Conservation (phyloP, 2,888 invertebrate species). For the Pachycephus smyrnensis region DNA sequence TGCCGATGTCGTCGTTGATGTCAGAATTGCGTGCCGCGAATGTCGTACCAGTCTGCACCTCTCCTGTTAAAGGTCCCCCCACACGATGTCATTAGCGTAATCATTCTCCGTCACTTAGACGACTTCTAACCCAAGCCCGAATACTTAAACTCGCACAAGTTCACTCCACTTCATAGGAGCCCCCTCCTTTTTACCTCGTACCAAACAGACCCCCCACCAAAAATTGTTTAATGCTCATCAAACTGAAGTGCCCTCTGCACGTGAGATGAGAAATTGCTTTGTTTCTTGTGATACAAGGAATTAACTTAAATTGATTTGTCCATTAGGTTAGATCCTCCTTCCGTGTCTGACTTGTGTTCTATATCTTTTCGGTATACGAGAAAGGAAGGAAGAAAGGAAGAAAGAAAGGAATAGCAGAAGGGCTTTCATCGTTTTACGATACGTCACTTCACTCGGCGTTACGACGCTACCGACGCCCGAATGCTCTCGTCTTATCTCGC, state of each 20-base stretch:
- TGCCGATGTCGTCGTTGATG: constrained; percentile 52
- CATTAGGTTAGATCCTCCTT: neutral
- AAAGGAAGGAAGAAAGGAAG: neutral
- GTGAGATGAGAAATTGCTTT: constrained; percentile 25
- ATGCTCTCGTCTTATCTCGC: neutral
- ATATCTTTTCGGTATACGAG: neutral
- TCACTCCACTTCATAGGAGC: constrained; percentile 20
- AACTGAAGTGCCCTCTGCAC: constrained; percentile 5
- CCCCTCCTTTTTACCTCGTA: neutral
- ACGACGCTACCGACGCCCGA: neutral
- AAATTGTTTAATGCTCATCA: constrained; percentile 17
- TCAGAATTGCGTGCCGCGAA: constrained; percentile 55
- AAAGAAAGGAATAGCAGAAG: neutral
- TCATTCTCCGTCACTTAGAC: constrained; percentile 55
- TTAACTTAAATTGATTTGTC: constrained; percentile 8
- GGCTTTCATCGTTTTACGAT: constrained; percentile 4
- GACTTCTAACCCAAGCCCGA: constrained; percentile 12
- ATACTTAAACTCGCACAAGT: constrained; percentile 22
- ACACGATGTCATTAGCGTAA: constrained; percentile 54
- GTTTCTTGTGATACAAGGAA: constrained; percentile 8
- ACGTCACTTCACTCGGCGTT: constrained; percentile 4
- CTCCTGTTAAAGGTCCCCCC: constrained; percentile 36
- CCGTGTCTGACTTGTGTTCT: neutral
- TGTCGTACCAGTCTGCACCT: constrained; percentile 59
- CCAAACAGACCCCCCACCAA: neutral